Evolutionary conservation across 2,797 vertebrate species (phyloP).

Genomic region (Gymnothorax javanicus): DNA sequence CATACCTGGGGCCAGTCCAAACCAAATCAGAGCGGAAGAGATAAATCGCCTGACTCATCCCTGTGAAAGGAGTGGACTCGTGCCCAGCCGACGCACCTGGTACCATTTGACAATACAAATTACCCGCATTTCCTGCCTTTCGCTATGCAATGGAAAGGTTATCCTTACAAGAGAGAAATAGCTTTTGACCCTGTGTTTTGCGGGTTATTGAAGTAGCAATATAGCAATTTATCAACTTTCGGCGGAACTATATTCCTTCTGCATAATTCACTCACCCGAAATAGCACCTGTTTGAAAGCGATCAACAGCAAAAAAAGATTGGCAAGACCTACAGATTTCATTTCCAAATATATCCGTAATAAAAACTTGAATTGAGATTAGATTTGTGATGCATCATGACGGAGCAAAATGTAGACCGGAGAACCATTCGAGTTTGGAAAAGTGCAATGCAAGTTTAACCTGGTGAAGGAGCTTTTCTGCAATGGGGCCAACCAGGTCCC

Average conservation of each 20-base stretch:
- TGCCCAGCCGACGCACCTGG: slow-evolving; percentile 60
- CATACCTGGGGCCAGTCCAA: slow-evolving; percentile 44
- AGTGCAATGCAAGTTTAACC: slow-evolving; percentile 1
- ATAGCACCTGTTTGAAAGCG: too few species aligned
- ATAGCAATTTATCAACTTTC: background rate
- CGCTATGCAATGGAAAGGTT: slow-evolving; percentile 18
- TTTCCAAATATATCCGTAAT: background rate
- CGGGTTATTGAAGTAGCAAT: background rate
- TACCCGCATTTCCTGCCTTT: slow-evolving; percentile 38
- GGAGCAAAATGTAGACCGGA: background rate
- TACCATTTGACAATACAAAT: slow-evolving; percentile 55
- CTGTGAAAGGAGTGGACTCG: slow-evolving; percentile 47
- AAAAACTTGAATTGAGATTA: background rate
- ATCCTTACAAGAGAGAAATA: background rate
- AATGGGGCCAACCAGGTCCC: background rate
- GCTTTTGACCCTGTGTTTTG: background rate
- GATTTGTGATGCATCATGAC: background rate
- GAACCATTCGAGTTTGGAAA: background rate
- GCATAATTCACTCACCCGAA: too few species aligned
- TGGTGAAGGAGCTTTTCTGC: background rate
- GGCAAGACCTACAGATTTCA: too few species aligned
- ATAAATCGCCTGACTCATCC: slow-evolving; percentile 51
- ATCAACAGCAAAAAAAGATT: too few species aligned
- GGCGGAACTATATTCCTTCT: too few species aligned
- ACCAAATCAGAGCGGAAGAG: slow-evolving; percentile 49